phyloP scores from a whole-genome alignment of 2,113 vertebrate genomes.

The Zosterops lateralis region DNA sequence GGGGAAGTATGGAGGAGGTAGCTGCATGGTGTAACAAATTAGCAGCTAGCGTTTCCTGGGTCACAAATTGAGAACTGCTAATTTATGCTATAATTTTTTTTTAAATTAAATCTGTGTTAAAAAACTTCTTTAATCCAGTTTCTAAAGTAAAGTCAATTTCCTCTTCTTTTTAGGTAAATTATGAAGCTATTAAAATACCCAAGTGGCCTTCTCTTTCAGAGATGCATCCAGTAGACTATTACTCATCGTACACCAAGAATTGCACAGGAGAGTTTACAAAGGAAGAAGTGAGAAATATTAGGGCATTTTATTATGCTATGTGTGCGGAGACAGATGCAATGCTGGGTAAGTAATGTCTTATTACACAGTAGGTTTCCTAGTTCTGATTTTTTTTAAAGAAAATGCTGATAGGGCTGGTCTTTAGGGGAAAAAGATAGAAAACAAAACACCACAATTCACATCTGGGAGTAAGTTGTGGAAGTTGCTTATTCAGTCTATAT shows the following conservation, averaged over 20 bases:
- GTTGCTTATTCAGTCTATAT: neutral
- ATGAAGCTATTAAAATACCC: conserved; percentile 82
- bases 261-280: conserved; percentile 88
- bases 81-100: neutral
- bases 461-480: neutral
- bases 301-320: conserved; percentile 96
- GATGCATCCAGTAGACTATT: conserved; percentile 93
- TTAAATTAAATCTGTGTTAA: neutral
- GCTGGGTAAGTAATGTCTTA: conserved; percentile 81
- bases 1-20: neutral
- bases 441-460: neutral
- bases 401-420: neutral
- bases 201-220: conserved; percentile 85
- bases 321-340: conserved; percentile 94
- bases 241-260: conserved; percentile 93
- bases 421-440: neutral
- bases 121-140: neutral
- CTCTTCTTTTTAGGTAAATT: conserved; percentile 77
- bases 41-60: neutral
- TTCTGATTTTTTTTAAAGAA: neutral
- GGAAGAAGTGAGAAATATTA: conserved; percentile 84
- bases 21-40: neutral
- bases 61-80: neutral
- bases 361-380: neutral
- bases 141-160: conserved; percentile 5